phyloP scores from a whole-genome alignment of 2,797 vertebrate species.

The Takifugu rubripes region DNA sequence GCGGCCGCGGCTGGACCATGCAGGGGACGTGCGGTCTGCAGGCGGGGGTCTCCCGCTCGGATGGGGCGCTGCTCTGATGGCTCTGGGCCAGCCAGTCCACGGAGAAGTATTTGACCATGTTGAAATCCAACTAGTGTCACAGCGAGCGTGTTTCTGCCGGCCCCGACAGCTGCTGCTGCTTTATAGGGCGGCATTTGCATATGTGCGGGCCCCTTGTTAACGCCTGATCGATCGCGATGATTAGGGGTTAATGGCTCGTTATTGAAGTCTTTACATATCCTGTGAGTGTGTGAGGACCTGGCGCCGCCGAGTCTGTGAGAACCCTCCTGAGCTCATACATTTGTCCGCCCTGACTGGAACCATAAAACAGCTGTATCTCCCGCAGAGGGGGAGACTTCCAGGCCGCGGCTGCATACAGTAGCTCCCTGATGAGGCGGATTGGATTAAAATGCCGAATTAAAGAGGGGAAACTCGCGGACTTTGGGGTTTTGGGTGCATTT shows the following conservation, averaged over 20 bases:
- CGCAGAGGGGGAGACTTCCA: constrained; percentile 25
- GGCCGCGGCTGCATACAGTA: constrained; percentile 20
- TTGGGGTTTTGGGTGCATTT: no score
- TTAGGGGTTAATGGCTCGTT: constrained; percentile 79
- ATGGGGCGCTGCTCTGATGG: constrained; percentile 20
- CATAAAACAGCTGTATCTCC: constrained; percentile 40
- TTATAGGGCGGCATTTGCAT: constrained; percentile 73
- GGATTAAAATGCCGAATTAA: no score
- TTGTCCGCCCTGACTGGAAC: constrained; percentile 54
- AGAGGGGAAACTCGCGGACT: no score
- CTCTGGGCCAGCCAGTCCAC: constrained; percentile 79
- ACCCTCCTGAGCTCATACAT: constrained; percentile 60
- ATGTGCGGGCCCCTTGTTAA: constrained; percentile 68
- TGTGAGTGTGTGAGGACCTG: constrained; percentile 77
- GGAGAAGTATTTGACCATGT: constrained; percentile 75
- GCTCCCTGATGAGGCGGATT: background rate
- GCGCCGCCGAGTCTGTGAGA: constrained; percentile 79
- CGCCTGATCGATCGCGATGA: constrained; percentile 75
- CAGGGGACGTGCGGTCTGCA: constrained; percentile 76
- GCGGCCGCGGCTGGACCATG: constrained; percentile 72
- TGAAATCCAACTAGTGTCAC: constrained; percentile 19
- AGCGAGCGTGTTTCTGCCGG: constrained; percentile 7
- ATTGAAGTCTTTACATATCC: constrained; percentile 79
- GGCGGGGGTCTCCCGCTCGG: background rate
- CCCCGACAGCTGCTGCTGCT: constrained; percentile 1